Conservation (phyloP, 2,888 invertebrate genomes). For the Corbicula japonica region DNA sequence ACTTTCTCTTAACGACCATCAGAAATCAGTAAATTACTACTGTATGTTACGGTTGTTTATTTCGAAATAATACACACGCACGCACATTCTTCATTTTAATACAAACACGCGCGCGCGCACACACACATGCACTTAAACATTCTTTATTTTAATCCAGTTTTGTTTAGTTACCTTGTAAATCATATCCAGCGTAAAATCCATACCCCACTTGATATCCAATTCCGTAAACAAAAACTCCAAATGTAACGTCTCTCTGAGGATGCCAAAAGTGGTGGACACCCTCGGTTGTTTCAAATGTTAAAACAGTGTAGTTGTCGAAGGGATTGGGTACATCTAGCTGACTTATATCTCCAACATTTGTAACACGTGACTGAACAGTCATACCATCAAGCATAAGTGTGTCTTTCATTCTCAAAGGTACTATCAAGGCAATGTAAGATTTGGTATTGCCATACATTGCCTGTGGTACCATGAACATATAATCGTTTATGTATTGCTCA, state of each 20-base stretch:
- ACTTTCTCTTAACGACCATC: too few species aligned
- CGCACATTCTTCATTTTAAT: background rate
- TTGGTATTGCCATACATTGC: constrained; percentile 7
- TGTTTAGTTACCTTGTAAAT: constrained; percentile 25
- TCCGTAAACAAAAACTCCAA: constrained; percentile 20
- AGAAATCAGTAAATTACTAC: too few species aligned
- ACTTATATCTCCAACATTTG: background rate
- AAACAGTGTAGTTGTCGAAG: constrained; percentile 6
- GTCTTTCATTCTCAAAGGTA: background rate
- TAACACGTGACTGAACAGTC: background rate
- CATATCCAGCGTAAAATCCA: constrained; percentile 16
- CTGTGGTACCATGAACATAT: constrained; percentile 8
- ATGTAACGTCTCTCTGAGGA: background rate
- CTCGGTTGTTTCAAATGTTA: background rate
- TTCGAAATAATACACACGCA: background rate
- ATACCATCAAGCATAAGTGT: background rate
- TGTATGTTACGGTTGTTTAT: too few species aligned
- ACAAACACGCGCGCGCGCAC: too few species aligned
- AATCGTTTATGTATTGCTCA: constrained; percentile 17
- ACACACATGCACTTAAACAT: too few species aligned
- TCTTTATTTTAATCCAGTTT: too few species aligned
- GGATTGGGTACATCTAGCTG: background rate
- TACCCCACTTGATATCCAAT: background rate
- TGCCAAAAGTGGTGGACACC: constrained; percentile 11
- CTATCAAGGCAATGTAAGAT: constrained; percentile 14